Conservation (phyloP, 2,888 invertebrate genomes). For the Pandemis corylana region DNA sequence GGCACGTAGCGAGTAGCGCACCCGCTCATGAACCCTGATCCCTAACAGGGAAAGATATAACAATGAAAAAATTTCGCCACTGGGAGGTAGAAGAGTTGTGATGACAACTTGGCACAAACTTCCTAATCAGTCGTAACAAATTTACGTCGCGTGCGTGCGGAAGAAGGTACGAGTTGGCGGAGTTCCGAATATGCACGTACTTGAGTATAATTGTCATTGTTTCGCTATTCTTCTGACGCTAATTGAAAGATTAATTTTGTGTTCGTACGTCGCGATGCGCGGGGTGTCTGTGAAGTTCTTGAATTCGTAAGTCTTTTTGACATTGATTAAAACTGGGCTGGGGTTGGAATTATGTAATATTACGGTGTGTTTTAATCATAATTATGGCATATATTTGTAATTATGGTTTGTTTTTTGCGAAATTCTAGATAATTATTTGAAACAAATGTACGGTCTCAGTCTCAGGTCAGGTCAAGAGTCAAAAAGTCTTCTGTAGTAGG, state of each 20-base stretch:
- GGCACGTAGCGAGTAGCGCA: conserved; percentile 78
- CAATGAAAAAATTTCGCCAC: conserved; percentile 76
- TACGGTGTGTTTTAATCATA: conserved; percentile 20
- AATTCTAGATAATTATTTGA: background rate
- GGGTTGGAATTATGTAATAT: conserved; percentile 14
- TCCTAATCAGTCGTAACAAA: conserved; percentile 83
- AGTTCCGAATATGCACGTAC: conserved; percentile 43
- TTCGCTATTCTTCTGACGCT: conserved; percentile 37
- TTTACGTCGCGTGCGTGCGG: conserved; percentile 78
- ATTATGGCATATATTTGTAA: background rate
- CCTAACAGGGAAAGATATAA: conserved; percentile 77
- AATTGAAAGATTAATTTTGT: conserved; percentile 40
- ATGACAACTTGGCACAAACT: conserved; percentile 79
- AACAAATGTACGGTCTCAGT: background rate
- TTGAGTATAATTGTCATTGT: conserved; percentile 41
- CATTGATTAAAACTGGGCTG: conserved; percentile 31
- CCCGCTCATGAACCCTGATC: conserved; percentile 82
- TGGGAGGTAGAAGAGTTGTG: conserved; percentile 78
- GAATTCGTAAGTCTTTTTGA: conserved; percentile 20
- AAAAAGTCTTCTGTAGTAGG: too few species aligned
- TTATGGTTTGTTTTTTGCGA: background rate
- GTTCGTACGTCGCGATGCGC: conserved; percentile 29
- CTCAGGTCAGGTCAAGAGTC: too few species aligned
- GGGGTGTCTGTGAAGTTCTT: conserved; percentile 27
- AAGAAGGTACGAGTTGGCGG: conserved; percentile 38